phyloP scores from a whole-genome alignment of 2,888 invertebrate species.

The Ephialtes manifestator region DNA sequence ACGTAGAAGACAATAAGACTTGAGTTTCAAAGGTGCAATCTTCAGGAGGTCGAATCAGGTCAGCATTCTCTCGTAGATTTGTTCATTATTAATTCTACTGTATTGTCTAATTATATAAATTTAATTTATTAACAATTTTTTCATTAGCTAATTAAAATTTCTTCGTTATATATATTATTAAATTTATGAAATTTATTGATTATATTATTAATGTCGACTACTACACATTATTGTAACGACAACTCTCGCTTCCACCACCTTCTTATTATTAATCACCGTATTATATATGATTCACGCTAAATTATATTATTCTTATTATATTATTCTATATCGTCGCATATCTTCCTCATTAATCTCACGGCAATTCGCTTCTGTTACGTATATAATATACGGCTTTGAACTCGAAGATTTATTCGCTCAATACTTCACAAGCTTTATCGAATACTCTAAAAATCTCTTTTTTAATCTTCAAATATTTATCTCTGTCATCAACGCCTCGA shows the following conservation, averaged over 20 bases:
- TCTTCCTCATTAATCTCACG: slow-evolving; percentile 71
- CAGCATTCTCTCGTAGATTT: slow-evolving; percentile 65
- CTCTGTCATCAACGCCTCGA: slow-evolving; percentile 1
- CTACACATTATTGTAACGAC: slow-evolving; percentile 24
- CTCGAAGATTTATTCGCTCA: slow-evolving; percentile 27
- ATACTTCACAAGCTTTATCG: slow-evolving; percentile 5
- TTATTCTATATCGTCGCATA: slow-evolving; percentile 62
- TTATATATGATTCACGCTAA: slow-evolving; percentile 43
- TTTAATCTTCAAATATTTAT: slow-evolving; percentile 15
- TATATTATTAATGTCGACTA: slow-evolving; percentile 21
- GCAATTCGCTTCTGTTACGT: slow-evolving; percentile 49
- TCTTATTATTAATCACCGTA: slow-evolving; percentile 54
- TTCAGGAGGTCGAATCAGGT: slow-evolving; percentile 68
- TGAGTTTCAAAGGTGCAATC: slow-evolving; percentile 67
- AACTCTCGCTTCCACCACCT: slow-evolving; percentile 47
- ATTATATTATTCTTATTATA: slow-evolving; percentile 31
- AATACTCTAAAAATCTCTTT: background rate
- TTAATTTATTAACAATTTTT: slow-evolving; percentile 31
- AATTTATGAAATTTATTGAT: slow-evolving; percentile 25
- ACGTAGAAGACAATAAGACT: slow-evolving; percentile 43
- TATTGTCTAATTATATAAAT: slow-evolving; percentile 47
- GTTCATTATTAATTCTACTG: slow-evolving; percentile 56
- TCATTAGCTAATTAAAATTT: slow-evolving; percentile 47
- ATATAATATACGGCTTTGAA: slow-evolving; percentile 40
- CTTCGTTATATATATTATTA: slow-evolving; percentile 38